phyloP scores from a whole-genome alignment of 2,113 vertebrate species.

The Kryptolebias marmoratus region DNA sequence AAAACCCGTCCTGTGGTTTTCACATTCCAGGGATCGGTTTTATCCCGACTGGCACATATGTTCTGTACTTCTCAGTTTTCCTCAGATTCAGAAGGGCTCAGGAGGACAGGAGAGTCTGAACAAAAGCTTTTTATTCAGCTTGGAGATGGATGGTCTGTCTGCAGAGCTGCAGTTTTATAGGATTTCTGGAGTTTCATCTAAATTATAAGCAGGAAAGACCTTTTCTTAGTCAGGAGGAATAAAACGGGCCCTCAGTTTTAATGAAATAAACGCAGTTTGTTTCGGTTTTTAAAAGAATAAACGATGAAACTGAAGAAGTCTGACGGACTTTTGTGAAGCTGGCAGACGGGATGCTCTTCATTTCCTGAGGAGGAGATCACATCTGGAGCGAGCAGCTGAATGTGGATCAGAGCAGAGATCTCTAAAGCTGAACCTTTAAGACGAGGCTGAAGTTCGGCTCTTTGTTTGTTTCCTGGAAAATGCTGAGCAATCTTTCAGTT shows the following conservation, averaged over 20 bases:
- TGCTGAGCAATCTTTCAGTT: conserved; percentile 16
- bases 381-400: conserved; percentile 55
- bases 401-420: conserved; percentile 42
- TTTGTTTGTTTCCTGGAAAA: neutral
- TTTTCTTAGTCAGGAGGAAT: too few species aligned
- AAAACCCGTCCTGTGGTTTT: conserved; percentile 25
- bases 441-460: conserved; percentile 4
- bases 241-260: too few species aligned
- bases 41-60: conserved; percentile 1
- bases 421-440: conserved; percentile 22
- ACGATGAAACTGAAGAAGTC: too few species aligned
- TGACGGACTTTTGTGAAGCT: too few species aligned
- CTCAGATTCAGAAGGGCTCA: conserved; percentile 35
- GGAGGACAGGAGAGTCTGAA: conserved; percentile 24
- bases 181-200: too few species aligned
- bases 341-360: conserved; percentile 37
- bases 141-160: too few species aligned
- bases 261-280: too few species aligned
- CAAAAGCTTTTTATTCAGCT: neutral
- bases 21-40: conserved; percentile 17
- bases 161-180: too few species aligned
- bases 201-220: neutral
- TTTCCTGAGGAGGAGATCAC: conserved; percentile 51
- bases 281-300: too few species aligned
- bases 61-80: conserved; percentile 52